Evolutionary conservation across 2,797 vertebrate genomes (phyloP), one percentile per base, ranked within the genome.

Genomic region (Neostethus bicornis): DNA sequence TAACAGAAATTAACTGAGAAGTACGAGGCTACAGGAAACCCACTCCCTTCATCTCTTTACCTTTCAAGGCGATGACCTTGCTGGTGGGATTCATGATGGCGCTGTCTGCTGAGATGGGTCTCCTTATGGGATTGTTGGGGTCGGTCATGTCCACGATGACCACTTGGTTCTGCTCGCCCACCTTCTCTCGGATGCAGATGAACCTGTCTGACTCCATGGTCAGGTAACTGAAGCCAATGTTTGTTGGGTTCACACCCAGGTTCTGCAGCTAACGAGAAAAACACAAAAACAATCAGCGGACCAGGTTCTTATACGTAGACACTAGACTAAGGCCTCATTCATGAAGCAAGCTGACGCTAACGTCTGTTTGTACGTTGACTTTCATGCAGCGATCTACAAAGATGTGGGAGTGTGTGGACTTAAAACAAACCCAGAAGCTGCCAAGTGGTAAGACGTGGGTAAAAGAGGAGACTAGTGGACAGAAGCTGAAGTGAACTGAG

Each of bases 171-270:
- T 96, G 95, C 46, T 96, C 94, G 1, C 94, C 94, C 48, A 96
- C 93, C 71, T 95, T 96, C 86, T 97, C 95, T 46, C 94, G 83
- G 79, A 97, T 92, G 81, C 96, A 96, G 85, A 96, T 95, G 87
- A 95, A 98, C 72, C 95, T 94, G 88, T 97, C 96, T 0, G 95
- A 97, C 88, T 96, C 96, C 95, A 97, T 94, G 48, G 95, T 98
- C 64, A 96, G 86, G 12, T 94, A 95, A 87, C 94, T 98, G 87
- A 98, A 97, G 58, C 95, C 94, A 64, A 95, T 95, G 75, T 94
- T 96, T 66, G 93, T 93, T 23, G 94, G 94, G 86, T 94, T 96
- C 84, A 97, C 93, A 6, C 96, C 96, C 88, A 97, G 87, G 80
- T 93, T 95, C 91, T 96, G 95, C 92, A 96, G 88, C 95, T 97